Base-by-base conservation (phyloP, 2,888 invertebrate genomes). In the Marronus borbonicus region DNA sequence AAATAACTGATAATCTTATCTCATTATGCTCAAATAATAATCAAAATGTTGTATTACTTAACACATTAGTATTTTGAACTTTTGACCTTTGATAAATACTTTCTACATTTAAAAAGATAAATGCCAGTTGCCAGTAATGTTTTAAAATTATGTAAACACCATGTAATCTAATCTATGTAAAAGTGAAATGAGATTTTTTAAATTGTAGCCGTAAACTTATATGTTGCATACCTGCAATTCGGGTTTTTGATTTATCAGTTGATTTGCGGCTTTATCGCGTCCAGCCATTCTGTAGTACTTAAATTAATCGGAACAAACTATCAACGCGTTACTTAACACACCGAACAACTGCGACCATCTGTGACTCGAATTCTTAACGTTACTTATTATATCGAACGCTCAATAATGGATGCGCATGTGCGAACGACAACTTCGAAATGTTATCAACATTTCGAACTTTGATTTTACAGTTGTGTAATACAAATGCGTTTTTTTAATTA, bases 191-290 rank as follows among this genome's bases (percentile, higher is more conserved):
- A 44, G 10, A 12, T 12, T 60, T 20, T 60, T 24, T 55, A 39
- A 44, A 3, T 70, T 8, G 24, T 60, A 60, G 39, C 8, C 17
- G 55, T 39, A n/a, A 8, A 70, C 17, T 60, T 55, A 17, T 12
- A 20, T 14, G 8, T 20, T 1, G 17, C 14, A 7, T 83, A 84
- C 84, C 84, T 84, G 81, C 31, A 80, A 81, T 31, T 80, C 80
- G 7, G 80, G 80, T 77, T 84, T 84, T 78, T 83, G 84, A 50
- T 84, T 81, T 49, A 77, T n/a, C 20, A 84, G 70, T 78, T 85
- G 85, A 68, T 81, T 83, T 8, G 83, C 80, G n/a, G 84, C 84
- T 80, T 84, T 85, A 79, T 84, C 84, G 50, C 78, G 80, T 64
- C 70, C 66, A 70, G 83, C 81, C 83, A 83, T 83, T 70, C 72